Evolutionary conservation across 2,113 vertebrate species (phyloP).

Genomic region (Hystrix cristata): DNA sequence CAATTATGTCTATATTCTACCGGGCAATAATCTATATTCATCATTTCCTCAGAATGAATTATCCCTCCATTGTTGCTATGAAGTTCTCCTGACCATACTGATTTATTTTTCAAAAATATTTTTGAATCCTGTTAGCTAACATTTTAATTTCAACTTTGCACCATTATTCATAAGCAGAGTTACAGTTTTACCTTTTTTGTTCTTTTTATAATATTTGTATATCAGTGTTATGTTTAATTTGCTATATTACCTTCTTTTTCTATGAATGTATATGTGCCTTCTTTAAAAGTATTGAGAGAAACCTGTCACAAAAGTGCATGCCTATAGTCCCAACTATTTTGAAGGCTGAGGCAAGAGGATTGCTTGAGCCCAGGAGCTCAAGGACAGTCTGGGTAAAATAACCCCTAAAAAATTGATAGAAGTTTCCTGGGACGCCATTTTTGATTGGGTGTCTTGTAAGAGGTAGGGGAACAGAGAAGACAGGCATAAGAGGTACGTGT

Average conservation of each 20-base stretch:
- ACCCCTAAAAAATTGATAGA: neutral
- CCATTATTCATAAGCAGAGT: neutral
- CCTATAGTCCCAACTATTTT: neutral
- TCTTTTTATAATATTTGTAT: neutral
- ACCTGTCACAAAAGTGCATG: neutral
- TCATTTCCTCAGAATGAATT: neutral
- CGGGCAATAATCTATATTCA: neutral
- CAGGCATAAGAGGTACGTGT: neutral
- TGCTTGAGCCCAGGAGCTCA: neutral
- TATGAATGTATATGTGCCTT: neutral
- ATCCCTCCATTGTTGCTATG: neutral
- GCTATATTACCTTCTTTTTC: neutral
- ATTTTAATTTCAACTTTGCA: neutral
- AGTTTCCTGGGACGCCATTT: neutral
- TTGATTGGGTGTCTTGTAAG: neutral
- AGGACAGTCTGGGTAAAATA: neutral
- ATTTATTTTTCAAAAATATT: neutral
- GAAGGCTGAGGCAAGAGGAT: neutral
- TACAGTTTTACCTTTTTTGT: neutral
- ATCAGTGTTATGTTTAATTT: neutral
- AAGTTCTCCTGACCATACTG: neutral
- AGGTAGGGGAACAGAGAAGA: neutral
- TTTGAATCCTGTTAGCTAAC: neutral
- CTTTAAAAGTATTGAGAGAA: neutral
- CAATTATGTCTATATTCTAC: neutral